Evolutionary conservation across 2,797 vertebrate genomes (phyloP), one percentile per base, ranked within the genome.

Genomic region (Mus spretus): DNA sequence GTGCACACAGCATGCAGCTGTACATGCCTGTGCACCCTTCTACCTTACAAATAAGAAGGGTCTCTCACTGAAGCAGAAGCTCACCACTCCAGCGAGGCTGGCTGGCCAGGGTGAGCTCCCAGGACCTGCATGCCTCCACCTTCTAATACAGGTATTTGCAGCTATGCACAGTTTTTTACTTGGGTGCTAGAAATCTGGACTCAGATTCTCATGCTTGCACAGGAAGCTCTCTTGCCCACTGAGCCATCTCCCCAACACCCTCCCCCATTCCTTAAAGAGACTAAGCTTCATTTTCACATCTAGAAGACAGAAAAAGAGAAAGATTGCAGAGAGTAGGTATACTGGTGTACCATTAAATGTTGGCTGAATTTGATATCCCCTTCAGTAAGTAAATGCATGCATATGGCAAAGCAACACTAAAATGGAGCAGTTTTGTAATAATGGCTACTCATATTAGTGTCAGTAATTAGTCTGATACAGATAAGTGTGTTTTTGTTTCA

Each of bases 381-480:
- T 94, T 86, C 47, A 97, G 10, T 74, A 89, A 91, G 53, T 75
- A 82, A 94, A 86, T 74, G 55, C 26, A 89, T 55, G 6, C 3
- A 91, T 37, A 94, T 53, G 44, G 67, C 14, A 95, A 92, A 94
- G 93, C 34, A 80, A 95, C 20, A 86, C 94, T 31, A 78, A 74
- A 90, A 95, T 90, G 20, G 61, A 90, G 37, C n/a, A 40, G 77
- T 79, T 26, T 17, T 40, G 31, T 59, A 67, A 40, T n/a, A 53
- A 90, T 19, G 40, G 34, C 8, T 61, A 83, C 59, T 61, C 50
- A 70, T 91, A 92, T 95, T 80, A 92, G 57, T 20, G 24, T 86
- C 65, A 37, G 14, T 87, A 61, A 65, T 15, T 85, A 19, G 50
- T 84, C 70, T 91, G 77, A 84, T 77, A 89, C 77, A 96, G 15